Evolutionary conservation across 2,888 invertebrate species (phyloP).

Genomic region (Siphonodentalium dalli): DNA sequence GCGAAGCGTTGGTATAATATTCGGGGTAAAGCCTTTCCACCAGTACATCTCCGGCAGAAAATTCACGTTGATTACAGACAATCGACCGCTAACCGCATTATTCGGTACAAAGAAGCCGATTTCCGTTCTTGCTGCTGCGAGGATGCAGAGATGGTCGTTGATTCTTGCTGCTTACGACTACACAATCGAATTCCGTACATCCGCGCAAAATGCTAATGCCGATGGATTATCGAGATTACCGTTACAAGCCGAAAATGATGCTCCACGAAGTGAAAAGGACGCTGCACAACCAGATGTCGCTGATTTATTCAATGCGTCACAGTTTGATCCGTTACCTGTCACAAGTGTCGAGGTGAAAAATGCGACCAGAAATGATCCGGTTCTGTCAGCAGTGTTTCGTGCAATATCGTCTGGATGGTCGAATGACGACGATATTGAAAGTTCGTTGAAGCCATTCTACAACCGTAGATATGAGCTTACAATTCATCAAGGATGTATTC

Average conservation of each 20-base stretch:
- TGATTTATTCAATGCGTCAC: too few species aligned
- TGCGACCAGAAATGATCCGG: too few species aligned
- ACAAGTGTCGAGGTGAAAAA: too few species aligned
- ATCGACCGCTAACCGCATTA: slow-evolving; percentile 62
- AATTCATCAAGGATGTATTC: not conserved
- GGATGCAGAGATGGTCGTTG: slow-evolving; percentile 47
- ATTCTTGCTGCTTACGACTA: slow-evolving; percentile 57
- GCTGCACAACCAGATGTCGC: too few species aligned
- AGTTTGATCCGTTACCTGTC: too few species aligned
- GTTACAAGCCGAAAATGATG: not conserved
- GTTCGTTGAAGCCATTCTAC: not conserved
- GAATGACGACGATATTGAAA: too few species aligned
- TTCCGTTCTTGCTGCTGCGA: slow-evolving; percentile 43
- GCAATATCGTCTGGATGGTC: too few species aligned
- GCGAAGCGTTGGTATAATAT: slow-evolving; percentile 62
- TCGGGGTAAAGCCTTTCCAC: slow-evolving; percentile 62
- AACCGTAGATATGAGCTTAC: not conserved
- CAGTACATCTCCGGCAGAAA: slow-evolving; percentile 61
- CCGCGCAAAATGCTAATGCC: slow-evolving; percentile 48
- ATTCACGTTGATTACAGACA: slow-evolving; percentile 64
- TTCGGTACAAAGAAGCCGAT: slow-evolving; percentile 51
- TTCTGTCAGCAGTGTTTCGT: too few species aligned
- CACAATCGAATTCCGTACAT: slow-evolving; percentile 46
- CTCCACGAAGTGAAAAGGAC: too few species aligned
- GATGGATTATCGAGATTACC: slow-evolving; percentile 53